Evolutionary conservation across 2,797 vertebrate species (phyloP).

Genomic region (Sternotherus odoratus): DNA sequence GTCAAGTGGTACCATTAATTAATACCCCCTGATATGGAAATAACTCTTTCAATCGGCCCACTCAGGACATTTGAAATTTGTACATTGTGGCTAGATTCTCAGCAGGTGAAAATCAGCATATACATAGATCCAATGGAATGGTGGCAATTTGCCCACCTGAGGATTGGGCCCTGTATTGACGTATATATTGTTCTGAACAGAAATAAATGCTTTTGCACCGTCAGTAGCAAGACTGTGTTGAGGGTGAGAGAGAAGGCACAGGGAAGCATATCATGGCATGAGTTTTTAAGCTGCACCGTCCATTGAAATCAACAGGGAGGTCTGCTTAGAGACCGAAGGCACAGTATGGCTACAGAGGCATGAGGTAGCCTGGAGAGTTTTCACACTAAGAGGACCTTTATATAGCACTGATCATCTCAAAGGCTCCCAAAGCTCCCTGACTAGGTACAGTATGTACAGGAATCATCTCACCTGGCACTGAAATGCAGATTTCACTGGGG

Average conservation of each 20-base stretch:
- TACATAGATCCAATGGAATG: neutral
- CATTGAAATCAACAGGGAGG: neutral
- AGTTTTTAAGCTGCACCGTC: neutral
- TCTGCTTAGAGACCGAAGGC: neutral
- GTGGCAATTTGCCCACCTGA: neutral
- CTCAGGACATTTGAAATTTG: neutral
- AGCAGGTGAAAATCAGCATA: neutral
- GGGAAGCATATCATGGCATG: neutral
- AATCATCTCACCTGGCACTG: neutral
- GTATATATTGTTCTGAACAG: neutral
- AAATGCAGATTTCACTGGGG: neutral
- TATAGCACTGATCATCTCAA: neutral
- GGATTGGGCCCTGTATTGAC: neutral
- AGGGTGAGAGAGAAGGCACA: neutral
- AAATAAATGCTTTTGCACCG: neutral
- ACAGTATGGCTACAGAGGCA: too few species aligned
- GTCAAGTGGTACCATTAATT: neutral
- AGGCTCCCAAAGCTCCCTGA: neutral
- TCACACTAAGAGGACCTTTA: neutral
- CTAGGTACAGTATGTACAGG: neutral
- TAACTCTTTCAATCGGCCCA: neutral
- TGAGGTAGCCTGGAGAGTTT: neutral
- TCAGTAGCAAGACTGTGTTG: neutral
- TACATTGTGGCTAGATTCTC: neutral
- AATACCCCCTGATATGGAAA: too few species aligned